phyloP scores from a whole-genome alignment of 2,113 vertebrate genomes.

The Megatriorchis doriae region DNA sequence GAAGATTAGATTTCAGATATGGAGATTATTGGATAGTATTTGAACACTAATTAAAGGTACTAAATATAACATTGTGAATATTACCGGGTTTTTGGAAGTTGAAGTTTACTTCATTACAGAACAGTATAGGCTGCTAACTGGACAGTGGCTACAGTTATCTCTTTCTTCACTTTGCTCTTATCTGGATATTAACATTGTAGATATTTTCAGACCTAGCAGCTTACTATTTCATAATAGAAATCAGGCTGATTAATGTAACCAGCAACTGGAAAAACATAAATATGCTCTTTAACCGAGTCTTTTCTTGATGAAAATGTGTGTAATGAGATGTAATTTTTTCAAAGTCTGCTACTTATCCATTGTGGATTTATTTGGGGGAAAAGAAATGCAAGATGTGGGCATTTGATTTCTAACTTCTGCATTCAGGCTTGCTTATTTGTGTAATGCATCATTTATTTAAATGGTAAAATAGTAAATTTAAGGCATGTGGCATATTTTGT shows the following conservation, averaged over 20 bases:
- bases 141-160: background rate
- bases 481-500: background rate
- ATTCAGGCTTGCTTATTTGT: background rate
- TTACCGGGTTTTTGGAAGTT: background rate
- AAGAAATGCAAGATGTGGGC: background rate
- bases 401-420: background rate
- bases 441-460: background rate
- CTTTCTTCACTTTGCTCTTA: background rate
- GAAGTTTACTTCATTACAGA: background rate
- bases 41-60: background rate
- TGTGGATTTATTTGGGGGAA: background rate
- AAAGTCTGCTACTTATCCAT: background rate
- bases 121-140: background rate
- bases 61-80: background rate
- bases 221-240: background rate
- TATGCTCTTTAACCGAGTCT: background rate
- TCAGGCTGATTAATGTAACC: background rate
- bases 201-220: background rate
- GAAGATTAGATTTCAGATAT: background rate
- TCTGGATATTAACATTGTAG: background rate
- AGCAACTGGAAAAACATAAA: slow-evolving; percentile 6
- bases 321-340: slow-evolving; percentile 22
- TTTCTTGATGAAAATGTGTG: background rate
- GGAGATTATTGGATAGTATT: background rate
- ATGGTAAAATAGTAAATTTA: background rate